These are phyloP conservation scores for Atractosteus spatula DNA, from an alignment of 2,113 vertebrate species.

Conservation along the genomic window DNA sequence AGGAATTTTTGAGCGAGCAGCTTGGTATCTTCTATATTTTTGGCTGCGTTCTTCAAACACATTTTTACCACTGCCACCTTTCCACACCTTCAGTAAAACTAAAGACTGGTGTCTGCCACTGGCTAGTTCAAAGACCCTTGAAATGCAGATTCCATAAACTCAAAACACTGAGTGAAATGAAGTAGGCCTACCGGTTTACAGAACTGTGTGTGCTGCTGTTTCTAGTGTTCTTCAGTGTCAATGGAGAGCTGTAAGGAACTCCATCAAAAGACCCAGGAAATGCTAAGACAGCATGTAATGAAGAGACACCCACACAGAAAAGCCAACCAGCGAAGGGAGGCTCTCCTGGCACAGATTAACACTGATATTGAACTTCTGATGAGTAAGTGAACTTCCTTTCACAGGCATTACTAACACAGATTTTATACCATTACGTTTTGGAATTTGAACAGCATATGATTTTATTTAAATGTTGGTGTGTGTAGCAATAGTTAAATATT, in stretches of 20 bases:
- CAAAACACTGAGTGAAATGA: not conserved
- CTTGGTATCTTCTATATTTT: too few relatives aligned
- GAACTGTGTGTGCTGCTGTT: slow-evolving; percentile 10
- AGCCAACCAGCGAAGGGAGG: slow-evolving; percentile 62
- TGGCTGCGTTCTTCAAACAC: not conserved
- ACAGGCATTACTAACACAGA: not conserved
- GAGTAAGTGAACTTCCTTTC: slow-evolving; percentile 54
- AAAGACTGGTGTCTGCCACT: not conserved
- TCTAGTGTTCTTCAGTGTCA: slow-evolving; percentile 64
- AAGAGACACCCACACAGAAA: slow-evolving; percentile 57
- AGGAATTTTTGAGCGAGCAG: too few relatives aligned
- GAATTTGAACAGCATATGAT: too few relatives aligned
- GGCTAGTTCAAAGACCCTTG: not conserved
- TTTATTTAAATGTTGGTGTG: too few relatives aligned
- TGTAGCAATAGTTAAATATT: too few relatives aligned
- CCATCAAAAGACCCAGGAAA: slow-evolving; percentile 70
- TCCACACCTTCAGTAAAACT: not conserved
- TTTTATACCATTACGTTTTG: too few relatives aligned
- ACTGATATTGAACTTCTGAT: slow-evolving; percentile 73
- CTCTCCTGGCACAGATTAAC: slow-evolving; percentile 76
- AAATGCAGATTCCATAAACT: not conserved
- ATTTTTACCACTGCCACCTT: not conserved
- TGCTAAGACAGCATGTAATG: slow-evolving; percentile 67
- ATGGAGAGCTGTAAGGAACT: slow-evolving; percentile 69
- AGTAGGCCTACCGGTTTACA: not conserved